Evolutionary conservation across 1,140 invertebrate genomes (phyloP).

Genomic region (Mycetomoellerius zeteki): DNA sequence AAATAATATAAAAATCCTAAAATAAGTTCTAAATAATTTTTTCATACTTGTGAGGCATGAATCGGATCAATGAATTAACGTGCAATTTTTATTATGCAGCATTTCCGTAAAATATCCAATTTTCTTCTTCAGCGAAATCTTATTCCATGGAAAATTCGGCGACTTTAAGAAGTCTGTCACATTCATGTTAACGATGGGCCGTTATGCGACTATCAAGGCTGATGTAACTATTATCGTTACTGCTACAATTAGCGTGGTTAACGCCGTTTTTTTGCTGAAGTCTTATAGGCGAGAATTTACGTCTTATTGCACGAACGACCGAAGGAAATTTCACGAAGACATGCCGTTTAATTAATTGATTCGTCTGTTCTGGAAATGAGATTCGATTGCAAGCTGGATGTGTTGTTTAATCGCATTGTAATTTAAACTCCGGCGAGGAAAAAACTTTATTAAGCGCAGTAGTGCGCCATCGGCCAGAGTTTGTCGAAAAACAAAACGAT

Average conservation of each 20-base stretch:
- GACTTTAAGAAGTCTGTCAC: not conserved
- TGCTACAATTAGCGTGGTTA: slow-evolving; percentile 12
- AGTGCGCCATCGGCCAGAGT: too few relatives aligned
- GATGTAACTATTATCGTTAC: slow-evolving; percentile 27
- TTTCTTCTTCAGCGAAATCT: not conserved
- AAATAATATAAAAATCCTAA: not conserved
- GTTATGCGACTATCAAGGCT: slow-evolving; percentile 18
- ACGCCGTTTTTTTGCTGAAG: not conserved
- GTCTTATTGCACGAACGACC: too few relatives aligned
- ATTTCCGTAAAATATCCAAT: not conserved
- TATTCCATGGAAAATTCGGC: not conserved
- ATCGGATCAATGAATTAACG: not conserved
- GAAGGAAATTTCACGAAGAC: slow-evolving; percentile 3
- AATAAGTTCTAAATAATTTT: not conserved
- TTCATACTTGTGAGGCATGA: not conserved
- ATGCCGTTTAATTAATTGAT: slow-evolving; percentile 1
- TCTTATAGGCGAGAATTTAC: not conserved
- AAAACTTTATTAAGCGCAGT: slow-evolving; percentile 10
- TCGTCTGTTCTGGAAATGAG: not conserved
- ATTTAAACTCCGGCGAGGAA: slow-evolving; percentile 19
- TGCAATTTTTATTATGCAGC: not conserved
- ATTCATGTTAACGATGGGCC: not conserved
- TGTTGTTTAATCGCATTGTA: not conserved
- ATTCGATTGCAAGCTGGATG: not conserved
- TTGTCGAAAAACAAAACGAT: not conserved